Percentiles rank a stretch among this genome's conserved stretches.
phyloP scores from a whole-genome alignment of 2,797 vertebrate genomes.

The Vipera ursinii region DNA sequence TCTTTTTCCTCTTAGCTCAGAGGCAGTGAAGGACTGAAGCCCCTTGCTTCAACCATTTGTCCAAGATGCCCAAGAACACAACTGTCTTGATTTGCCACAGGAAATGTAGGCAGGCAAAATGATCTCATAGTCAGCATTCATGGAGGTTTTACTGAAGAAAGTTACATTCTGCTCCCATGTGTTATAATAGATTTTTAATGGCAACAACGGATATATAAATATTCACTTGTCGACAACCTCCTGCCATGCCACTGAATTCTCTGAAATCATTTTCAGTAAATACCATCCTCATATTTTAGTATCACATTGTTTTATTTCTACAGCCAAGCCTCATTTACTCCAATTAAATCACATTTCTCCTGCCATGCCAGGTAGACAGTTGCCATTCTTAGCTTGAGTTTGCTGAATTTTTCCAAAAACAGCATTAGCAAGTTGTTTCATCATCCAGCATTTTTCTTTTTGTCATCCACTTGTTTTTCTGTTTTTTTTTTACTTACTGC shows the following conservation, averaged over 20 bases:
- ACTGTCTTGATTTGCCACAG: conserved; percentile 45
- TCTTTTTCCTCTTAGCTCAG: neutral
- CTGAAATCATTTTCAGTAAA: neutral
- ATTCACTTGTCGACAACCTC: neutral
- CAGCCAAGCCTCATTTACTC: neutral
- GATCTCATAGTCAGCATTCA: conserved; percentile 36
- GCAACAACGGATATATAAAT: conserved; percentile 2
- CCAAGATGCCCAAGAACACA: neutral
- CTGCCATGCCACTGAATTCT: neutral
- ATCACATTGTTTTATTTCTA: neutral
- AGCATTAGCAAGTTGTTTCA: conserved; percentile 4
- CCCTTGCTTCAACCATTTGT: neutral
- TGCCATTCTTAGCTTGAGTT: neutral
- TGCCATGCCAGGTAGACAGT: neutral
- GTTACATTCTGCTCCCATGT: neutral
- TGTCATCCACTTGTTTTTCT: neutral
- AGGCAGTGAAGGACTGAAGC: too few relatives aligned
- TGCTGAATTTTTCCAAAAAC: neutral
- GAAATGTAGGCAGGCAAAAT: conserved; percentile 42
- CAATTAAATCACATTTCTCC: neutral
- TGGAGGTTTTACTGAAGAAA: conserved; percentile 20
- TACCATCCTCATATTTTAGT: neutral
- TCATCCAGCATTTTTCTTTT: conserved; percentile 1
- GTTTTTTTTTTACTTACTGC: neutral
- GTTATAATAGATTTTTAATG: conserved; percentile 12